Conservation (phyloP, 1,140 invertebrate species). For the Caenorhabditis tropicalis region DNA sequence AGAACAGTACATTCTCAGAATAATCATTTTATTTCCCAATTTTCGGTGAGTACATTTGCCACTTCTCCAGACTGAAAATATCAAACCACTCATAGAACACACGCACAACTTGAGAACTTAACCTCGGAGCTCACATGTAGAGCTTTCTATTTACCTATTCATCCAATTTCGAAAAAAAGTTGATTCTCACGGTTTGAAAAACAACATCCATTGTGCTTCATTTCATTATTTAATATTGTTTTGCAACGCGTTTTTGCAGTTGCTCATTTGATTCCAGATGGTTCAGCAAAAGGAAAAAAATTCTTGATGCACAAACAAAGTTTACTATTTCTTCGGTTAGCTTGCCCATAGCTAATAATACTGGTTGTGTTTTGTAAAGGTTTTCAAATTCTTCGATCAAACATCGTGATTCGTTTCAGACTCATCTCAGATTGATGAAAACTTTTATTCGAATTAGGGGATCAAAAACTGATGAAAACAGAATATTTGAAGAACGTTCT, state of each 20-base stretch:
- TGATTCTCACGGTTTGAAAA: neutral
- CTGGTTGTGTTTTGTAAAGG: neutral
- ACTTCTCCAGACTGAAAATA: neutral
- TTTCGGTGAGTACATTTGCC: neutral
- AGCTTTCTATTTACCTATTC: neutral
- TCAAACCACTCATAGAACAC: neutral
- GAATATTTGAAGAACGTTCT: too few species aligned
- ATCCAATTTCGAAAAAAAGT: neutral
- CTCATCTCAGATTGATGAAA: neutral
- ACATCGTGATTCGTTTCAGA: neutral
- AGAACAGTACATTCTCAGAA: too few species aligned
- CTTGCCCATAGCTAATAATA: neutral
- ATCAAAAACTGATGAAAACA: too few species aligned
- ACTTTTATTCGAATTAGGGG: neutral
- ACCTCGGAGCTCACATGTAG: neutral
- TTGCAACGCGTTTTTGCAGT: neutral
- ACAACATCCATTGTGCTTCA: neutral
- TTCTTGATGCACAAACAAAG: neutral
- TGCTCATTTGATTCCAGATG: slow-evolving; percentile 6
- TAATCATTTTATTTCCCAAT: neutral
- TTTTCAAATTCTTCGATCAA: neutral
- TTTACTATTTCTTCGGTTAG: neutral
- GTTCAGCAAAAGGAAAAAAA: neutral
- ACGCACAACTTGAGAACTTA: neutral
- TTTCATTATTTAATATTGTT: neutral